Conservation (phyloP, 2,797 vertebrate genomes). For the Simalia tracyae region DNA sequence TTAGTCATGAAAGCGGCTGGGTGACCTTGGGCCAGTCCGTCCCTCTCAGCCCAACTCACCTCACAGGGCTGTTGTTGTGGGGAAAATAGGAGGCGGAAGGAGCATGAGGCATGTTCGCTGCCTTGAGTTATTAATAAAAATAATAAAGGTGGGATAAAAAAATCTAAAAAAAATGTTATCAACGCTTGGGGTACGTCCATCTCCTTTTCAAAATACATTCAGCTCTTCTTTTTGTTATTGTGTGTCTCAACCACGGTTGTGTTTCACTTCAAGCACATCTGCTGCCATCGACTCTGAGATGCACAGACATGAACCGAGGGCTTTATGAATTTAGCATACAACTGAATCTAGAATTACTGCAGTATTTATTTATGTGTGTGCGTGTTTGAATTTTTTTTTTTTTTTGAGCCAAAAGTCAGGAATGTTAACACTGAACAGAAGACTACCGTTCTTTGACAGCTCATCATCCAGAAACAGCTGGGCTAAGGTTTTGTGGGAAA, state of each 20-base stretch:
- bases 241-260: neutral
- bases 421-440: constrained; percentile 3
- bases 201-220: neutral
- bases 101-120: too few relatives aligned
- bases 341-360: neutral
- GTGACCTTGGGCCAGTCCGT: too few relatives aligned
- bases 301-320: neutral
- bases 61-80: too few relatives aligned
- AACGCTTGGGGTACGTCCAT: neutral
- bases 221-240: too few relatives aligned
- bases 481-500: neutral
- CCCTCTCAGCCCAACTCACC: too few relatives aligned
- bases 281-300: neutral
- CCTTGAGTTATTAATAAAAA: too few relatives aligned
- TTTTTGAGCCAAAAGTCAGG: neutral
- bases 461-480: constrained; percentile 23
- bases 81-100: too few relatives aligned
- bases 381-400: neutral
- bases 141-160: too few relatives aligned
- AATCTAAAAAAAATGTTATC: neutral
- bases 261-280: neutral
- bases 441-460: constrained; percentile 7
- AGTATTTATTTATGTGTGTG: neutral
- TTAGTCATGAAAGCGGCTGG: too few relatives aligned
- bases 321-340: neutral